phyloP scores from a whole-genome alignment of 2,797 vertebrate species.

The Ammospiza maritima region DNA sequence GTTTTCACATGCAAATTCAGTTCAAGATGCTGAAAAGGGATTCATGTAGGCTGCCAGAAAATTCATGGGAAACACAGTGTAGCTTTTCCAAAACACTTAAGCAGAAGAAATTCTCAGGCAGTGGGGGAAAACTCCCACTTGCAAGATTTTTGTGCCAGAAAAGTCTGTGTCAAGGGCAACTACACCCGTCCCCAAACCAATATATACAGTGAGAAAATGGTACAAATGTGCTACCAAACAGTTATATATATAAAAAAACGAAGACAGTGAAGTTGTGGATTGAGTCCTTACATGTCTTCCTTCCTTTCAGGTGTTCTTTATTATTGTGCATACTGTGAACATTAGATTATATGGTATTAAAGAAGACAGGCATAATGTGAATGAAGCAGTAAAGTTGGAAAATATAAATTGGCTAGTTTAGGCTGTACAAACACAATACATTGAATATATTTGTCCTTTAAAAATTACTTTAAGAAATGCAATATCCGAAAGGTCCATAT shows the following conservation, averaged over 20 bases:
- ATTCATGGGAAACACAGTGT: constrained; percentile 50
- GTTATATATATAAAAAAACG: neutral
- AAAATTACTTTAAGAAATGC: neutral
- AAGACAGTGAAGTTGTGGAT: neutral
- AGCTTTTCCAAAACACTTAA: constrained; percentile 30
- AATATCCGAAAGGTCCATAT: accelerated
- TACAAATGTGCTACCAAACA: neutral
- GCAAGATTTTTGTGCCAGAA: neutral
- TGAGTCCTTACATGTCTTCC: neutral
- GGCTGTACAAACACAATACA: neutral
- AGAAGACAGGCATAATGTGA: neutral
- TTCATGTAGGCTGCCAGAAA: constrained; percentile 45
- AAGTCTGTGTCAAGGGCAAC: neutral
- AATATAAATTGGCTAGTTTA: neutral
- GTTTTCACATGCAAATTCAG: constrained; percentile 61
- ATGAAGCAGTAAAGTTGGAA: neutral
- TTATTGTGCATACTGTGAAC: neutral
- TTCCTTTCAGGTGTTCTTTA: neutral
- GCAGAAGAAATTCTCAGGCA: constrained; percentile 30
- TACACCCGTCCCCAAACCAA: neutral
- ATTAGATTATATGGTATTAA: neutral
- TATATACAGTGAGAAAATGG: neutral
- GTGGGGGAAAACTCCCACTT: neutral
- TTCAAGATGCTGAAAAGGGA: constrained; percentile 32
- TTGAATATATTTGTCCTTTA: neutral